These are phyloP conservation scores for Champsocephalus esox DNA, from an alignment of 2,797 vertebrate genomes.

Conservation along the genomic window DNA sequence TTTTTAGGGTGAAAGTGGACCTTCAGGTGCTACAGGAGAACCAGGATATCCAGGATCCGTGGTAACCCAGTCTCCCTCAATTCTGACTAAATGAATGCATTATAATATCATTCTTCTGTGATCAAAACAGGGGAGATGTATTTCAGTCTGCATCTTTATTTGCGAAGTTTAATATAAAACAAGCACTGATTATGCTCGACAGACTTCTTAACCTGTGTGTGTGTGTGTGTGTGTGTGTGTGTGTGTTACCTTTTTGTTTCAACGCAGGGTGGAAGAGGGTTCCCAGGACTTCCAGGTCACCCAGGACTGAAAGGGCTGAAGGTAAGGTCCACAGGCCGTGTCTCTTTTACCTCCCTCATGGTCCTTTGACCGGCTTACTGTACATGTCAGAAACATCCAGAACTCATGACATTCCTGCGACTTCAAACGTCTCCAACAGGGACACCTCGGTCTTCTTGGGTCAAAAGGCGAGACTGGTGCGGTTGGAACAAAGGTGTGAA, in stretches of 20 bases:
- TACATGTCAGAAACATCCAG: no score
- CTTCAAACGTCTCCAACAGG: constrained; percentile 58
- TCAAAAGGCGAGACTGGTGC: constrained; percentile 68
- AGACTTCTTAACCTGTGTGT: neutral
- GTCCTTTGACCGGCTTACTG: neutral
- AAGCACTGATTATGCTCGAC: neutral
- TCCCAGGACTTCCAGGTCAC: constrained; percentile 94
- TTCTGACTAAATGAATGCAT: neutral
- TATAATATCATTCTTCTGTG: neutral
- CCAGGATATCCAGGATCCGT: constrained; percentile 90
- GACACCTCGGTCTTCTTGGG: constrained; percentile 59
- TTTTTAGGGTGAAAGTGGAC: constrained; percentile 90
- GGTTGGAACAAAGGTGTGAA: constrained; percentile 68
- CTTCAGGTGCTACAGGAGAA: constrained; percentile 89
- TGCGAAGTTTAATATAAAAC: no score
- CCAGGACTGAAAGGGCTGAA: constrained; percentile 93
- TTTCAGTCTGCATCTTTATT: neutral
- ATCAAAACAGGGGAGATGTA: no score
- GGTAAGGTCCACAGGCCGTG: constrained; percentile 82
- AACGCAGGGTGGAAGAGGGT: constrained; percentile 89
- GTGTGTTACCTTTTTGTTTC: neutral
- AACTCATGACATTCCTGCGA: neutral
- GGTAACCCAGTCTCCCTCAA: constrained; percentile 76
- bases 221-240: no score
- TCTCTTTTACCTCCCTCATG: neutral